A percentile compares a stretch with the other conserved stretches of the same genome.
These are phyloP conservation scores for Helobdella robusta DNA, from an alignment of 2,888 invertebrate genomes.

Conservation along the genomic window DNA sequence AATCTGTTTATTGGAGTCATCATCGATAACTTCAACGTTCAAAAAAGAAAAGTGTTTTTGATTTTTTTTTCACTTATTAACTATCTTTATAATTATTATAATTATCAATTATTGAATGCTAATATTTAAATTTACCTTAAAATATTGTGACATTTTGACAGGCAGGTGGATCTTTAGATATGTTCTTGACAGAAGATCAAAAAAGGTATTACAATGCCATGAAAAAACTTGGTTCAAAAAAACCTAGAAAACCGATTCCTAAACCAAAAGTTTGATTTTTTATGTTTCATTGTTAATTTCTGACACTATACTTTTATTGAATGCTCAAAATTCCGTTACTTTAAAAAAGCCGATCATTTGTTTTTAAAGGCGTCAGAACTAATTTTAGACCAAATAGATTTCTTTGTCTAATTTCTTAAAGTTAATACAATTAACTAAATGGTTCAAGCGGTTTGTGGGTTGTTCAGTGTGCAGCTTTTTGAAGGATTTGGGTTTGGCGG, in stretches of 20 bases:
- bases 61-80: not conserved
- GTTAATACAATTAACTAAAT: no score
- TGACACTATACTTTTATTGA: no score
- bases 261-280: slow-evolving; percentile 71
- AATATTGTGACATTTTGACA: slow-evolving; percentile 22
- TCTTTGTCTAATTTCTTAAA: no score
- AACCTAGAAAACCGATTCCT: slow-evolving; percentile 93
- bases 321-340: no score
- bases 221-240: slow-evolving; percentile 98
- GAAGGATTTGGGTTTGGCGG: no score
- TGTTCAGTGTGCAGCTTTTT: no score
- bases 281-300: no score
- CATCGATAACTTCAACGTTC: slow-evolving; percentile 98
- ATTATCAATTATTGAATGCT: not conserved
- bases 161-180: slow-evolving; percentile 90
- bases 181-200: slow-evolving; percentile 79
- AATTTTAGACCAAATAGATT: no score
- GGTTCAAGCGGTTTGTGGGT: no score
- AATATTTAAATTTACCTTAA: not conserved
- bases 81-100: not conserved
- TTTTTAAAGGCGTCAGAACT: no score
- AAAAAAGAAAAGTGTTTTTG: slow-evolving; percentile 86
- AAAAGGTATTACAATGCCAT: slow-evolving; percentile 84
- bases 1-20: slow-evolving; percentile 99
- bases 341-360: no score